phyloP scores from a whole-genome alignment of 2,888 invertebrate species.

The Chirona hameri region DNA sequence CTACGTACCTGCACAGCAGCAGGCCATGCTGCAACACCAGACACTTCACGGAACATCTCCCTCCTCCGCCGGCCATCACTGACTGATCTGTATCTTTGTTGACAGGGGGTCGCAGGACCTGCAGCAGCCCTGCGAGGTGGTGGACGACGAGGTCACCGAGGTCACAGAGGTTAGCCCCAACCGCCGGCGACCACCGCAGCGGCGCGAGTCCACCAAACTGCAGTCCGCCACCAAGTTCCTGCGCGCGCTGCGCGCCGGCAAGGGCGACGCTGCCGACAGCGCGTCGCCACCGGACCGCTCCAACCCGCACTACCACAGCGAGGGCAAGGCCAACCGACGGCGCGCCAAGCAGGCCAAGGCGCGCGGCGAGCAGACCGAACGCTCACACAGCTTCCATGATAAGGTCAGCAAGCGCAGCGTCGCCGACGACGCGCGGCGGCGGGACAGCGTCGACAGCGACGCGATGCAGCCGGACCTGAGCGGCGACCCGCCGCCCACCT shows the following conservation, averaged over 20 bases:
- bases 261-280: conserved; percentile 26
- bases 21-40: neutral
- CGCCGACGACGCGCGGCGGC: conserved; percentile 11
- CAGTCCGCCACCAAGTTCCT: conserved; percentile 39
- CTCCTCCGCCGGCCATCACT: neutral
- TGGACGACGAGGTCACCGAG: conserved; percentile 10
- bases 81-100: neutral
- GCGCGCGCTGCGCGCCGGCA: conserved; percentile 36
- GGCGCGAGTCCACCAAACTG: conserved; percentile 40
- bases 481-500: conserved; percentile 23
- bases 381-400: conserved; percentile 39
- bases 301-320: conserved; percentile 47
- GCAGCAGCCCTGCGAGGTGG: conserved; percentile 2
- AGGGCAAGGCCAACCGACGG: conserved; percentile 45
- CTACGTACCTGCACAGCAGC: neutral
- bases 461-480: conserved; percentile 33
- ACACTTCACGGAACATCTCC: neutral
- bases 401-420: conserved; percentile 27
- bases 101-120: conserved; percentile 7
- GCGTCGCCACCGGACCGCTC: conserved; percentile 42
- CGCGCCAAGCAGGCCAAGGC: conserved; percentile 39
- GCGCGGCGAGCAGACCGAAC: conserved; percentile 30
- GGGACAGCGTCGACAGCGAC: conserved; percentile 35
- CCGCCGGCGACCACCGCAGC: conserved; percentile 36
- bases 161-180: neutral